These are phyloP conservation scores for Threskiornis aethiopicus DNA, from an alignment of 2,797 vertebrate genomes.

Conservation along the genomic window DNA sequence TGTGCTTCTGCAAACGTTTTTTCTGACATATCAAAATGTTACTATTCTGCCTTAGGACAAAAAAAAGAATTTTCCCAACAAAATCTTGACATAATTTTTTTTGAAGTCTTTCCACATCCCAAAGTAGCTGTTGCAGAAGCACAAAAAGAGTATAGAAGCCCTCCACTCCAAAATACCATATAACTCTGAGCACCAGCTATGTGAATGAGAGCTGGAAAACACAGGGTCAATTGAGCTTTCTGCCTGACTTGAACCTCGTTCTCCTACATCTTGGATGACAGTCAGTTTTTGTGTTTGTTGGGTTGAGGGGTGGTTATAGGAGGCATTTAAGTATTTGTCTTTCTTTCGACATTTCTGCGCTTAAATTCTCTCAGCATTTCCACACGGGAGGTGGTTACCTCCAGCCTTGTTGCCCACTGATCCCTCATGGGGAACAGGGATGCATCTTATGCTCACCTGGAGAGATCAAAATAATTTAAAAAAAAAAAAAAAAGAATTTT, in stretches of 20 bases:
- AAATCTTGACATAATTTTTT: background rate
- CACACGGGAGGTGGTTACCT: background rate
- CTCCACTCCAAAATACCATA: background rate
- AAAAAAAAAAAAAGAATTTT: background rate
- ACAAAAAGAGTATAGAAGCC: background rate
- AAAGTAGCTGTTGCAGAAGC: background rate
- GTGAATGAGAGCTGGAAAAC: background rate
- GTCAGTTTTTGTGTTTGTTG: background rate
- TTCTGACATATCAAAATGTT: background rate
- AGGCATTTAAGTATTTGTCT: background rate
- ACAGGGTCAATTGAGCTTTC: background rate
- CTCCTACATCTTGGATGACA: background rate
- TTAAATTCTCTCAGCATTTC: background rate
- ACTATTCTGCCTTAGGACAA: background rate
- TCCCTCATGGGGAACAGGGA: background rate
- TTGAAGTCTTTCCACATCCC: background rate
- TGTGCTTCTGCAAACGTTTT: background rate
- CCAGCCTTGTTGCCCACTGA: background rate
- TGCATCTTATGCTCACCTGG: background rate
- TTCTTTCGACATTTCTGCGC: background rate
- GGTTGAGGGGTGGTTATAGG: background rate
- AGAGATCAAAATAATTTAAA: background rate
- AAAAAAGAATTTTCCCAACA: background rate
- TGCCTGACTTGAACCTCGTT: background rate
- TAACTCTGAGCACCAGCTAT: background rate